These are phyloP conservation scores for Lycocerus yunnanus DNA, from an alignment of 2,888 invertebrate species.

Conservation along the genomic window DNA sequence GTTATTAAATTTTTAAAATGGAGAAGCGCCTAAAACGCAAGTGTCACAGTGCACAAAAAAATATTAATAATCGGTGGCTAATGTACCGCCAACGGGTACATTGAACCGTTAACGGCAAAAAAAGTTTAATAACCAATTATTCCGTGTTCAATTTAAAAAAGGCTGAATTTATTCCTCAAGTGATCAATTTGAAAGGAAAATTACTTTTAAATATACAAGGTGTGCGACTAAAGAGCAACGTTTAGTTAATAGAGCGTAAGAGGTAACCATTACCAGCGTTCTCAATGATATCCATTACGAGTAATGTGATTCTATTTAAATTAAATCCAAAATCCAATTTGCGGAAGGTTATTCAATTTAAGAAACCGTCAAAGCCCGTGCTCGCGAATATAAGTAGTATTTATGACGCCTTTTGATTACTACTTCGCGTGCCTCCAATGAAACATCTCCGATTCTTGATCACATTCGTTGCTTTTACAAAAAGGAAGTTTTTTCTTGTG, in stretches of 20 bases:
- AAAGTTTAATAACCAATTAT: background rate
- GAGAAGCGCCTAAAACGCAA: no score
- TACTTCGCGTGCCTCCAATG: constrained; percentile 30
- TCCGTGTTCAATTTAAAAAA: background rate
- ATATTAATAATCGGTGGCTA: background rate
- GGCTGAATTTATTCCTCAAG: background rate
- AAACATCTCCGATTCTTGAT: constrained; percentile 27
- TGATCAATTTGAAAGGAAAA: background rate
- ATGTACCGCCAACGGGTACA: background rate
- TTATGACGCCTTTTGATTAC: constrained; percentile 33
- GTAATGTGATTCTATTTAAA: constrained; percentile 30
- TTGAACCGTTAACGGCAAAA: background rate
- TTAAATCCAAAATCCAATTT: constrained; percentile 33
- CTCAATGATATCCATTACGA: constrained; percentile 34
- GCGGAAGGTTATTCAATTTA: constrained; percentile 36
- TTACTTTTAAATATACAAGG: background rate
- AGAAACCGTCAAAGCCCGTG: constrained; percentile 34
- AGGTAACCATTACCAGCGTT: constrained; percentile 31
- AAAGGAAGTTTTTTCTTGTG: constrained; percentile 12
- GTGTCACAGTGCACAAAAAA: no score
- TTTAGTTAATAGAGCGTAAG: constrained; percentile 34
- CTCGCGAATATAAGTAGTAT: constrained; percentile 33
- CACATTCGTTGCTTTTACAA: constrained; percentile 24
- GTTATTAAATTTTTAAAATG: no score
- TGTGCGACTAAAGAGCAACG: constrained; percentile 7